Base-by-base conservation (phyloP, 2,888 invertebrate species). In the Heliothis peltigera region DNA sequence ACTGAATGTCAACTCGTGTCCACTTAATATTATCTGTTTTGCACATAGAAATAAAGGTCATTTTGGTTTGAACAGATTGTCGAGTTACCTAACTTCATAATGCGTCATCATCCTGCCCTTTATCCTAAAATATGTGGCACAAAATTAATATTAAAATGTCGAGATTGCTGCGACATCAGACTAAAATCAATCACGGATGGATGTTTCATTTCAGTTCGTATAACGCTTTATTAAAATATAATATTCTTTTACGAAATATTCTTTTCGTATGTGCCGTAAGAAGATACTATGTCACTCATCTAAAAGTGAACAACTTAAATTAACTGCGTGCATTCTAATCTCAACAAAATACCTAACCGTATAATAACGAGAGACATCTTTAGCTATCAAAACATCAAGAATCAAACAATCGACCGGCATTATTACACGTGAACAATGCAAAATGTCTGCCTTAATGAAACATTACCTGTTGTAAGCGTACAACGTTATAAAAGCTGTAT, bases 361-460 rank as follows among this genome's bases (percentile, higher is more conserved):
- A 4, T 39, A n/a, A n/a, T 39, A 39, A 1, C 1, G 52, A 56
- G 54, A 57, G 43, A 57, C 63, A 64, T 22, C 42, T 32, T 1
- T 32, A 12, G 3, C 28, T 47, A 55, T 55, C 60, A 53, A 46
- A 47, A 32, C 59, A 62, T 52, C 64, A 69, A 63, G 60, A 65
- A 80, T 75, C 73, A 79, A 82, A 80, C 82, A 81, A 77, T 81
- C 65, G 70, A 60, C 69, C 55, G 63, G 64, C 77, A 77, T 83
- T 82, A 84, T 78, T 80, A 77, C 77, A 76, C 56, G 61, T 59
- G 65, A 76, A 79, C 80, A 81, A 84, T 78, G 76, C 81, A 82
- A 75, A 83, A 84, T 78, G 81, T 82, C 82, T 80, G 70, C 83
- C 80, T 70, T 83, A 86, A 85, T 85, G 81, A 86, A 86, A 85